Percentiles rank a stretch among this genome's conserved stretches.
Evolutionary conservation across 2,113 vertebrate species (phyloP).

Genomic region (Sakesphorus luctuosus): DNA sequence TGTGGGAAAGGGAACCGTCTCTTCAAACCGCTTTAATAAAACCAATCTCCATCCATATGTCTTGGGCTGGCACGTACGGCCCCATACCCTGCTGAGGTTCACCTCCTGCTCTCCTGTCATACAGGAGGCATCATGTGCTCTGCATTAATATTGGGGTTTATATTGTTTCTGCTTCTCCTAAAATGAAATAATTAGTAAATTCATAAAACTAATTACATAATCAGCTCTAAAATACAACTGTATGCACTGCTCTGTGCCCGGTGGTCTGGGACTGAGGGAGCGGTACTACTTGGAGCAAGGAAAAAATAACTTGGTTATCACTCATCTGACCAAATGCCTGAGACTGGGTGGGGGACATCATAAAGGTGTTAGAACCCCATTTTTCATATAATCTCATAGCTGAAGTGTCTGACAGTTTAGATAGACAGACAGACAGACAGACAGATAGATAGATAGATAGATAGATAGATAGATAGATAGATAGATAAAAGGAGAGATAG

Average conservation of each 20-base stretch:
- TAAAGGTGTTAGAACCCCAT: neutral
- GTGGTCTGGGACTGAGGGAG: neutral
- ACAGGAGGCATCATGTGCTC: neutral
- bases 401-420: neutral
- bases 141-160: neutral
- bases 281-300: neutral
- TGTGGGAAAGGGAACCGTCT: neutral
- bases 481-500: no score
- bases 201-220: neutral
- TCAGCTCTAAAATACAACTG: neutral
- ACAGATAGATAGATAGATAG: neutral
- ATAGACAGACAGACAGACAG: no score
- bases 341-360: rapidly evolving
- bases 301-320: neutral
- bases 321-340: rapidly evolving
- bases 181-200: neutral
- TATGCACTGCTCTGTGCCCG: rapidly evolving
- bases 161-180: neutral
- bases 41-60: neutral
- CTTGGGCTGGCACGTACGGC: neutral
- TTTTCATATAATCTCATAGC: neutral
- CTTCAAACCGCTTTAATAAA: neutral
- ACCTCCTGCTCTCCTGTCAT: neutral
- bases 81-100: neutral
- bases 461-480: no score